Conservation (phyloP, 2,113 vertebrate species). For the Macaca mulatta region DNA sequence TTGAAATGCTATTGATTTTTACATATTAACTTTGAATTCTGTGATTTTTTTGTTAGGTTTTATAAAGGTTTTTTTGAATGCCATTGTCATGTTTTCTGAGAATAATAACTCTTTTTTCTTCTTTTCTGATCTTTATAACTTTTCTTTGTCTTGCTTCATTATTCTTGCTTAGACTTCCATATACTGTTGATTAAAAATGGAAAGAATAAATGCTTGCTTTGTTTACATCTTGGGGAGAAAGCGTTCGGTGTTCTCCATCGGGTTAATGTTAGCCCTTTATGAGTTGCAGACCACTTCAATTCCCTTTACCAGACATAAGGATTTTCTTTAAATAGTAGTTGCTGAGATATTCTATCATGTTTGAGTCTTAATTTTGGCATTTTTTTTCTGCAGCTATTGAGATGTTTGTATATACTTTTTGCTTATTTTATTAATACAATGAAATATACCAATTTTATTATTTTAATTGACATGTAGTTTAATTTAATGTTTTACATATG, state of each 20-base stretch:
- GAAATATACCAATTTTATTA: neutral
- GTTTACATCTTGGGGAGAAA: neutral
- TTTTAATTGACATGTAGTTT: neutral
- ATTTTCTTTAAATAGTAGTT: neutral
- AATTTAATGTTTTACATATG: neutral
- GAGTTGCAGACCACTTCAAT: neutral
- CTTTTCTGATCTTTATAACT: neutral
- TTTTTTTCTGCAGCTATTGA: neutral
- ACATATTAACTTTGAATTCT: neutral
- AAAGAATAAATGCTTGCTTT: neutral
- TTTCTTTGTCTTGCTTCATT: neutral
- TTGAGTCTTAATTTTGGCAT: neutral
- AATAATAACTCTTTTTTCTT: neutral
- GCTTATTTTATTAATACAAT: neutral
- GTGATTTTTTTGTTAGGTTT: neutral
- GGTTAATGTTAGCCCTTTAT: neutral
- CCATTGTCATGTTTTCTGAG: neutral
- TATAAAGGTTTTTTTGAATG: neutral
- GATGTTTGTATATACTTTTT: neutral
- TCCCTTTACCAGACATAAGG: neutral
- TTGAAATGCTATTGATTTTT: neutral
- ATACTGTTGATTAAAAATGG: neutral
- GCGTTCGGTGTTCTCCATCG: neutral
- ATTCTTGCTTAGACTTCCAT: neutral
- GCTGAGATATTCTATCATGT: neutral